Base-by-base conservation (phyloP, 1,140 invertebrate species). In the Cydia pomonella region DNA sequence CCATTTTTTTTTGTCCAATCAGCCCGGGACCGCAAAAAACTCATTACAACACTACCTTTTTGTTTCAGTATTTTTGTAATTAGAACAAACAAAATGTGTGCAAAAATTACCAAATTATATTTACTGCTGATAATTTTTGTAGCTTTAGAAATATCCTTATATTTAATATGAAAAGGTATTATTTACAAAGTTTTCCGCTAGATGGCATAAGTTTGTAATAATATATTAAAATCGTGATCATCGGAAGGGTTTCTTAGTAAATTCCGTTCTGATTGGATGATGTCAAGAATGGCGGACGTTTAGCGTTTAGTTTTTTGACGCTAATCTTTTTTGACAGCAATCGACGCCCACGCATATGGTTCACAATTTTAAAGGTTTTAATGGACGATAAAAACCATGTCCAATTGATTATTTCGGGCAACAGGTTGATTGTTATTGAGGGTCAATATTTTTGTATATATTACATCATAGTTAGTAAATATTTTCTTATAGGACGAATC, bases 301-400 rank as follows among this genome's bases (percentile, higher is more conserved):
- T 69, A 69, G 64, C 64, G 64, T 23, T 33, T 69, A 69, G 64
- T 69, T 69, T 69, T 69, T 69, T 69, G 64, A 69, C 64, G 21
- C 53, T 59, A 23, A 59, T 59, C 18, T 59, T 59, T 59, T 59
- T 59, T 59, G 53, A 59, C 53, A 59, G 53, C 53, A 21, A 59
- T 59, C 21, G 53, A 59, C 53, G 53, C 53, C 53, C 53, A 59
- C 53, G 53, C 53, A 59, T 59, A 59, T 59, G 53, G 53, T 59
- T 23, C 53, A 59, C 53, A 59, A 59, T 23, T 59, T 59, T 59
- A 23, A 59, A 59, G 21, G 53, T 59, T 59, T 44, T 59, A 59
- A 59, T 59, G 53, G 53, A 18, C 53, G 53, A 59, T 59, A 59
- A 59, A 59, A 59, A 59, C 53, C 53, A 59, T 59, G 53, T 59